Evolutionary conservation across 2,888 invertebrate genomes (phyloP).

Genomic region (Tubulanus polymorphus): DNA sequence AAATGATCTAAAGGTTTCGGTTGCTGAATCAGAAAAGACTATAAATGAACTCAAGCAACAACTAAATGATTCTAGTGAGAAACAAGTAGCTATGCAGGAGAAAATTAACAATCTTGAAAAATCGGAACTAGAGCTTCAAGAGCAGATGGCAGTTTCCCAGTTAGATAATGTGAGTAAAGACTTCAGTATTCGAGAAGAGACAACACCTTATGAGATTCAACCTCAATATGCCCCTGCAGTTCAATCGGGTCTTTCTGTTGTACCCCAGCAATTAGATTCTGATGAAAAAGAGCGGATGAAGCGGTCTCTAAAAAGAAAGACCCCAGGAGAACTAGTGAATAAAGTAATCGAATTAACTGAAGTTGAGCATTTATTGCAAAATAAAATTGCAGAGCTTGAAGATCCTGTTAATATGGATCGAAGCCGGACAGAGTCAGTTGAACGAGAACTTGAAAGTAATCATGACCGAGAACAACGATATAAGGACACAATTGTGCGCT

Average conservation of each 20-base stretch:
- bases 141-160: conserved; percentile 11
- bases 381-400: not conserved
- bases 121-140: conserved; percentile 27
- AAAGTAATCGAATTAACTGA: not conserved
- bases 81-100: not conserved
- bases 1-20: too few relatives aligned
- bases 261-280: not conserved
- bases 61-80: too few relatives aligned
- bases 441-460: not conserved
- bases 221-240: not conserved
- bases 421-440: not conserved
- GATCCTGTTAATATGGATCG: not conserved
- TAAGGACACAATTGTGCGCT: not conserved
- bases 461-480: not conserved
- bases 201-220: not conserved
- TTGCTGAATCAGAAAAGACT: too few relatives aligned
- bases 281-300: not conserved
- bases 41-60: too few relatives aligned
- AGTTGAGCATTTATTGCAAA: not conserved
- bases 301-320: not conserved
- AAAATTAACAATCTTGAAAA: conserved; percentile 19
- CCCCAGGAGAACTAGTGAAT: not conserved
- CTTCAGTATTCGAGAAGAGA: conserved; percentile 2
- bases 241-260: not conserved
- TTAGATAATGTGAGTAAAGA: conserved; percentile 13